Evolutionary conservation across 2,888 invertebrate genomes (phyloP).

Genomic region (Drosophila anomalata): DNA sequence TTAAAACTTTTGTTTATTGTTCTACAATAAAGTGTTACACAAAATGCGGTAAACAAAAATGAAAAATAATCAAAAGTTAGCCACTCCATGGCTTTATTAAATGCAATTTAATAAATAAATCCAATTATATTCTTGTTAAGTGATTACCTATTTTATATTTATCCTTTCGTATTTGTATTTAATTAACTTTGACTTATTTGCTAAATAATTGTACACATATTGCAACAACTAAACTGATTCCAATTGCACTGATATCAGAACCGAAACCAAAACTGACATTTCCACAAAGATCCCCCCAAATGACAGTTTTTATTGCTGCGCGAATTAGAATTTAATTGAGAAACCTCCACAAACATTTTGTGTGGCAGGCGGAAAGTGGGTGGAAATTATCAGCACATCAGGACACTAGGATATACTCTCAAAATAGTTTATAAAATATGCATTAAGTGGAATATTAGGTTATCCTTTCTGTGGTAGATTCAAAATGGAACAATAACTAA

Average conservation of each 20-base stretch:
- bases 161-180: neutral
- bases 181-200: conserved; percentile 45
- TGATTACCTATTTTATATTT: neutral
- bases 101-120: neutral
- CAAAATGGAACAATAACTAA: too few species aligned
- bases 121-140: neutral
- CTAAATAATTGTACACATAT: conserved; percentile 44
- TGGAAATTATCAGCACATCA: neutral
- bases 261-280: conserved; percentile 14
- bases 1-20: conserved; percentile 8
- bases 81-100: neutral
- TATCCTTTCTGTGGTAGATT: too few species aligned
- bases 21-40: neutral
- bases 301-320: conserved; percentile 60
- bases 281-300: conserved; percentile 41
- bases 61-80: neutral
- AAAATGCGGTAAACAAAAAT: neutral
- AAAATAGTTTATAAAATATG: neutral
- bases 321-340: conserved; percentile 77
- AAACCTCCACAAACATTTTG: conserved; percentile 29
- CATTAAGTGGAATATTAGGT: too few species aligned
- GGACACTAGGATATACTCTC: neutral
- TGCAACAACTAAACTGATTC: conserved; percentile 3
- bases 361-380: conserved; percentile 5
- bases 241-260: too few species aligned